Evolutionary conservation across 2,888 invertebrate species (phyloP), one percentile per base, ranked within the genome.

Genomic region (Chrysolina oricalcia): DNA sequence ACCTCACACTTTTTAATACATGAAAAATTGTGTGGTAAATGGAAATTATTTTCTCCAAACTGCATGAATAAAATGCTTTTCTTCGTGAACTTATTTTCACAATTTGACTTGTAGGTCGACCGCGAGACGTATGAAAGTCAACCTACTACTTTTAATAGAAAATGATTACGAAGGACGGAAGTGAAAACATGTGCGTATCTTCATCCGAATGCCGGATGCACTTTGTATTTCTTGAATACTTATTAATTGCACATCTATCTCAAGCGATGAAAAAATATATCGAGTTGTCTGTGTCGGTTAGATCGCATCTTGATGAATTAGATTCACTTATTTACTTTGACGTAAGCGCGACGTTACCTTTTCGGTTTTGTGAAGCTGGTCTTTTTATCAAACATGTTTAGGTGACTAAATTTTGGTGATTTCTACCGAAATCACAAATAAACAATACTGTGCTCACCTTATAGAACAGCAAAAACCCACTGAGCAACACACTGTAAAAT

Each of bases 141-240:
- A 46, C 64, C 64, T 73, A 64, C 64, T 69, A 63, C 53, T 70
- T 68, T 64, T 64, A 69, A 73, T 73, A 73, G 69, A 73, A 68
- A 46, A 27, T 35, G 73, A 78, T 75, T 59, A 59, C 21, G 53
- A 73, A 68, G 75, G 72, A 76, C 76, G 78, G 77, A 78, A 79
- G 74, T 76, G 66, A 72, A 74, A 79, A 80, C 81, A 80, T 81
- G 81, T 80, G 59, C 59, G 80, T 79, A 80, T 75, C 75, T 75
- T 78, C 80, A 79, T 80, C 80, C 78, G 72, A 76, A 71, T 74
- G 76, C 75, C 80, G 80, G 80, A 80, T 80, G 77, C 77, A 72
- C 75, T 73, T 67, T 65, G 75, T 75, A 76, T 76, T 66, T 69
- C 74, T 72, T 75, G 74, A 76, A 80, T 79, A 77, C 73, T 76